Evolutionary conservation across 2,888 invertebrate genomes (phyloP), one percentile per base, ranked within the genome.

Genomic region (Callinectes sapidus): DNA sequence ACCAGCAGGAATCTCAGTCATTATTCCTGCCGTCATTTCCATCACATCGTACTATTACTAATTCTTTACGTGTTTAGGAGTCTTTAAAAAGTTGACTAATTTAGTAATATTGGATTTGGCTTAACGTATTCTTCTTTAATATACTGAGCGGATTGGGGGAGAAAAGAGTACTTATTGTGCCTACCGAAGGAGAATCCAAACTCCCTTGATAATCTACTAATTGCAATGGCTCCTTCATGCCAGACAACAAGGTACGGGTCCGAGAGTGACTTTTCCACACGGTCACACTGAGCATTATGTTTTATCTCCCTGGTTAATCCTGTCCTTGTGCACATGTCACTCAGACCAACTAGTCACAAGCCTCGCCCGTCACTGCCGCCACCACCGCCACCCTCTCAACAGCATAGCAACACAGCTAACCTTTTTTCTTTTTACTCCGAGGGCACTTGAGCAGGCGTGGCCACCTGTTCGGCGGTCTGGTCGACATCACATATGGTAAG

Each of bases 401-500:
- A 23, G 23, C 61, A 61, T 23, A 61, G 61, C 61, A 18, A 61
- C 89, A 71, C 28, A 71, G 28, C 89, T 61, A 39, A 42, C 89
- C 66, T 48, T 89, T 48, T 89, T 48, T 23, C 35, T 89, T n/a
- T 61, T 39, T 61, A 48, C 2, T 87, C 23, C 14, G 48, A 87
- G 42, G n/a, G 48, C 87, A 91, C 91, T 91, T 66, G 90, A 92
- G 88, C 55, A 77, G 85, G 48, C 81, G 55, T 48, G 92, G 90
- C 92, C 92, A 92, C 92, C 92, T 92, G 92, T 92, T 90, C 88
- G 42, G 61, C 85, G 88, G 90, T 91, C 89, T 81, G 92, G 88
- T 89, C 85, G 42, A 85, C 90, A 88, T 90, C 92, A 90, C 92
- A 92, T 92, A 92, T 92, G 92, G 92, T 91, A 88, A 90, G 92